phyloP scores from a whole-genome alignment of 2,797 vertebrate species.

The Acanthiza pusilla region DNA sequence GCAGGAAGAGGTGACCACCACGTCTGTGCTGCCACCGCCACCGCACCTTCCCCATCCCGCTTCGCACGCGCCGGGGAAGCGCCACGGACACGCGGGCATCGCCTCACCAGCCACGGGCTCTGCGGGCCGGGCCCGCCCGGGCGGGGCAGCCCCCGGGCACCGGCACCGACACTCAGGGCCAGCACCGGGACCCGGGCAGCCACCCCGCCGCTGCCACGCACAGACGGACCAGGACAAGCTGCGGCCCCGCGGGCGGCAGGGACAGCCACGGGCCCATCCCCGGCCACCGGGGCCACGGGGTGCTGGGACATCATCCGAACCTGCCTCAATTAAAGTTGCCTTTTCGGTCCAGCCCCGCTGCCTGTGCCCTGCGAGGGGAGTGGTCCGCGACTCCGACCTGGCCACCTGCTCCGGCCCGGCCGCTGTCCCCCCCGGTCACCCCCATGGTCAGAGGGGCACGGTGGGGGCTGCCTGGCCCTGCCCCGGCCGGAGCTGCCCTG shows the following conservation, averaged over 20 bases:
- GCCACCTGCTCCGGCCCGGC: neutral
- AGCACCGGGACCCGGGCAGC: neutral
- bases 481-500: neutral
- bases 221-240: rapidly evolving
- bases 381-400: neutral
- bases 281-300: neutral
- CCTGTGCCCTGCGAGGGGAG: neutral
- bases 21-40: neutral
- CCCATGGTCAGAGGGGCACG: neutral
- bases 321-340: constrained; percentile 38
- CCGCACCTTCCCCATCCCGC: neutral
- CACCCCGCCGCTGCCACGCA: neutral
- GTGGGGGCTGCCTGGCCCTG: neutral
- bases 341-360: neutral
- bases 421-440: neutral
- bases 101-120: neutral
- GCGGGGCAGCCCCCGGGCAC: neutral
- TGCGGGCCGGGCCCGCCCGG: neutral
- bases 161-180: neutral
- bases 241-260: neutral
- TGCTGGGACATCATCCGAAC: neutral
- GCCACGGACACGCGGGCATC: neutral
- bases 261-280: neutral
- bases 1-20: constrained; percentile 67
- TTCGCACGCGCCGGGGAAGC: neutral